Evolutionary conservation across 64 coral and sea anemone genomes (phyloP), one percentile per base, ranked within the genome.

Genomic region (Hydrozoanthus tunicans): DNA sequence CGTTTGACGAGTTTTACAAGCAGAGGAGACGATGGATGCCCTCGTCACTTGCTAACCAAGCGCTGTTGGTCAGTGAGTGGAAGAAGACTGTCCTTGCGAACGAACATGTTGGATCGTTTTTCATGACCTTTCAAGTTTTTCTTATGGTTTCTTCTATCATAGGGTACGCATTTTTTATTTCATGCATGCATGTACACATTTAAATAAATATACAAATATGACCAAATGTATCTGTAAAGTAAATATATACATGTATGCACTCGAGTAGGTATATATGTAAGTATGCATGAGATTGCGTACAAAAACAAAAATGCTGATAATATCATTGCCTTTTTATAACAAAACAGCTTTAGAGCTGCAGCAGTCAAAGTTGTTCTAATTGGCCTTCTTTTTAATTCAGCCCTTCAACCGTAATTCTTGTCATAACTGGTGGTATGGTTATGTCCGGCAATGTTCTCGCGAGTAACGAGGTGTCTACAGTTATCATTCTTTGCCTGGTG

Each of bases 11-110:
- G 59, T 94, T 95, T 59, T 99, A 93, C 90, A 95, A 95, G 85
- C 97, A 99, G 86, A 80, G 97, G 27, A 90, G 94, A n/a, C 94
- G 92, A 12, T 99, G 97, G 97, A 95, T 95, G 82, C 92, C 94
- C 13, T 99, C 97, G 0, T 90, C 94, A 12, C 79, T 99, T 7
- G 97, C 97, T 61, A 99, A 99, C 83, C 73, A 93, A 4, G 90
- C 85, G 59, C 59, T 93, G 25, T 70, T 99, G 23, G 80, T 99
- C 26, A 99, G 71, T 6, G 92, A 98, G 57, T 98, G 91, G 86
- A 82, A 89, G 11, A 9, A 58, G 55, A 70, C 79, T 3, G 62
- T 93, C 17, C 77, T 63, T 13, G 81, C 81, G 1, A 98, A 98
- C 68, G 90, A 98, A 43, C 86, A 86, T 25, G 78, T 98, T 7